Evolutionary conservation across 2,113 vertebrate species (phyloP).

Genomic region (Mustela nigripes): DNA sequence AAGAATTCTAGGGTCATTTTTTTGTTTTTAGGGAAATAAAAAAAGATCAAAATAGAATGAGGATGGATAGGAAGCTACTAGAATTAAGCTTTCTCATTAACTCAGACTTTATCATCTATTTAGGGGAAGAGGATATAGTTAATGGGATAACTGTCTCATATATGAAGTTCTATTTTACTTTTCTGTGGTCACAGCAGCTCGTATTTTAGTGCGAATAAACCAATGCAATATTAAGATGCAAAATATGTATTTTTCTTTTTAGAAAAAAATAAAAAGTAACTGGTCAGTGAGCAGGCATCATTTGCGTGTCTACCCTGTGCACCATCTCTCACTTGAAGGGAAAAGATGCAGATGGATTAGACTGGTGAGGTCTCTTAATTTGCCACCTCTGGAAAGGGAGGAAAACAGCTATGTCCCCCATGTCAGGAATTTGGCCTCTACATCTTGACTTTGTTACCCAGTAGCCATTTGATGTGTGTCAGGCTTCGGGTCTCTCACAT

Average conservation of each 20-base stretch:
- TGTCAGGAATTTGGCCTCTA: neutral
- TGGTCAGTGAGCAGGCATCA: neutral
- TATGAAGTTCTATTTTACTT: constrained; percentile 5
- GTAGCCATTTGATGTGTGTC: neutral
- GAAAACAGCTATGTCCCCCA: neutral
- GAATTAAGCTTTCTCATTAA: constrained; percentile 2
- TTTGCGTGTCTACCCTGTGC: neutral
- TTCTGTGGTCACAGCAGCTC: neutral
- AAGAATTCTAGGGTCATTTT: constrained; percentile 34
- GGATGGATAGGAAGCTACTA: neutral
- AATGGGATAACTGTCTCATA: neutral
- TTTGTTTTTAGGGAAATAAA: constrained; percentile 30
- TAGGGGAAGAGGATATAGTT: neutral
- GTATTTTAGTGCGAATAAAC: neutral
- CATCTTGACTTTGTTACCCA: constrained; percentile 25
- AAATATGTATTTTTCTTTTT: neutral
- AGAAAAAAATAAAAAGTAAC: neutral
- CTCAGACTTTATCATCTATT: neutral
- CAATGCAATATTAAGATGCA: neutral
- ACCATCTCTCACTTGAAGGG: neutral
- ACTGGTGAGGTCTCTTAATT: neutral
- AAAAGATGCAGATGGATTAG: neutral
- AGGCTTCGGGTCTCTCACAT: neutral
- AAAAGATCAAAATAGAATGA: constrained; percentile 53
- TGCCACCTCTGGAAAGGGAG: neutral